A percentile compares a stretch with the other conserved stretches of the same genome.
Evolutionary conservation across 2,888 invertebrate species (phyloP).

Genomic region (Parelbella ahira): DNA sequence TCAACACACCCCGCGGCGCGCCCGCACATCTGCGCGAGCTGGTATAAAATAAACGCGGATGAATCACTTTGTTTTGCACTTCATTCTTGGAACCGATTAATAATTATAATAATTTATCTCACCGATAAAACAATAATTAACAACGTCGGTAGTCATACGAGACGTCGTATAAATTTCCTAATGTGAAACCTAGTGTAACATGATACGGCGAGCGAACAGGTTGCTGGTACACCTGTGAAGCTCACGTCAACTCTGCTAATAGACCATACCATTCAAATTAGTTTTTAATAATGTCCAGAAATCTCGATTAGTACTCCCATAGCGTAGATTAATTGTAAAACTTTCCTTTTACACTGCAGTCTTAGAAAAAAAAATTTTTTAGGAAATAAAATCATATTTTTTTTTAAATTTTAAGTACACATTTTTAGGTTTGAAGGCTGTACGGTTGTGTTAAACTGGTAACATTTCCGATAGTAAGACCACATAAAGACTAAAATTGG

Average conservation of each 20-base stretch:
- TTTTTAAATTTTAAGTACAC: too few species aligned
- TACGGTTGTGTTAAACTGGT: not conserved
- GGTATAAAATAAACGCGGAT: constrained; percentile 54
- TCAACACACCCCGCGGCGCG: constrained; percentile 61
- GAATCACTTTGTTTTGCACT: constrained; percentile 78
- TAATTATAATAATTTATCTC: constrained; percentile 73
- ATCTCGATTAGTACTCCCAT: constrained; percentile 28
- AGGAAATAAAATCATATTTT: too few species aligned
- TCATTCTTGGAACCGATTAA: constrained; percentile 70
- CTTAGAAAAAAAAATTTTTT: too few species aligned
- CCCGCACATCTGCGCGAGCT: constrained; percentile 49
- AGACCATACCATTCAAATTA: constrained; percentile 59
- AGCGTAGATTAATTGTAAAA: not conserved
- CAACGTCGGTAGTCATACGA: constrained; percentile 71
- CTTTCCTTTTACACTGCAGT: not conserved
- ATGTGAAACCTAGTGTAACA: constrained; percentile 77
- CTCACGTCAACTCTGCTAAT: constrained; percentile 62
- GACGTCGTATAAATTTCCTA: constrained; percentile 78
- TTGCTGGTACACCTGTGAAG: constrained; percentile 63
- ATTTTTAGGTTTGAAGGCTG: too few species aligned
- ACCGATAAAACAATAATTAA: constrained; percentile 75
- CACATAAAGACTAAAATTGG: constrained; percentile 26
- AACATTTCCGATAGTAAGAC: not conserved
- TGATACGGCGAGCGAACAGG: constrained; percentile 63
- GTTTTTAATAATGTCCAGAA: constrained; percentile 49